phyloP scores from a whole-genome alignment of 2,113 vertebrate species.

The Chrysochloris asiatica region DNA sequence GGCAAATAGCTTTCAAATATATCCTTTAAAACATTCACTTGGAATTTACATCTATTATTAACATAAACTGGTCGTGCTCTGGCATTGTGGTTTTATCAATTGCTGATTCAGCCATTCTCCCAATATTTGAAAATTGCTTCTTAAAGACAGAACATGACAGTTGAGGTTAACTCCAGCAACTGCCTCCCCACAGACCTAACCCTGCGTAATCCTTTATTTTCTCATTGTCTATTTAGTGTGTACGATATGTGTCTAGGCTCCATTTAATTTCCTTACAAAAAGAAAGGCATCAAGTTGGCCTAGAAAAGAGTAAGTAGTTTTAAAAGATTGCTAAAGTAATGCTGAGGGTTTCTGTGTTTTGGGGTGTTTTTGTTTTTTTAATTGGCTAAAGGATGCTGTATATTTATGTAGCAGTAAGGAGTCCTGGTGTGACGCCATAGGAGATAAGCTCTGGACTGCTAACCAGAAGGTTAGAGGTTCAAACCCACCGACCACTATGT shows the following conservation, averaged over 20 bases:
- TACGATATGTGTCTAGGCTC: background rate
- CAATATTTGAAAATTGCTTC: background rate
- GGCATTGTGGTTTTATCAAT: background rate
- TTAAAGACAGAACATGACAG: background rate
- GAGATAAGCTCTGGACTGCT: too few relatives aligned
- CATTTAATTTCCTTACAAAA: background rate
- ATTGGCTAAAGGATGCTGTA: background rate
- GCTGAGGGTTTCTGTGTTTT: background rate
- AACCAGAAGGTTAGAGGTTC: too few relatives aligned
- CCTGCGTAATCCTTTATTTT: background rate
- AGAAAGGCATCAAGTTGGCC: background rate
- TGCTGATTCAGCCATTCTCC: background rate
- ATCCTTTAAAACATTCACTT: conserved; percentile 6
- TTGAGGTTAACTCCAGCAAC: background rate
- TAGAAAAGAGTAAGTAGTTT: background rate
- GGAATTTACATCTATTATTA: conserved; percentile 1
- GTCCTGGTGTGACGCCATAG: too few relatives aligned
- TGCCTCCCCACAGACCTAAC: background rate
- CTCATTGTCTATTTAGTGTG: background rate
- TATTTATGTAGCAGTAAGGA: background rate
- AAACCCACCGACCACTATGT: too few relatives aligned
- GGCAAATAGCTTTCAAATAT: conserved; percentile 7
- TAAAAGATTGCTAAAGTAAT: background rate
- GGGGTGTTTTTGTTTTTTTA: background rate
- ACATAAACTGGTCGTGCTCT: background rate